Conservation (phyloP, 2,888 invertebrate genomes). For the Notocelia uddmanniana region DNA sequence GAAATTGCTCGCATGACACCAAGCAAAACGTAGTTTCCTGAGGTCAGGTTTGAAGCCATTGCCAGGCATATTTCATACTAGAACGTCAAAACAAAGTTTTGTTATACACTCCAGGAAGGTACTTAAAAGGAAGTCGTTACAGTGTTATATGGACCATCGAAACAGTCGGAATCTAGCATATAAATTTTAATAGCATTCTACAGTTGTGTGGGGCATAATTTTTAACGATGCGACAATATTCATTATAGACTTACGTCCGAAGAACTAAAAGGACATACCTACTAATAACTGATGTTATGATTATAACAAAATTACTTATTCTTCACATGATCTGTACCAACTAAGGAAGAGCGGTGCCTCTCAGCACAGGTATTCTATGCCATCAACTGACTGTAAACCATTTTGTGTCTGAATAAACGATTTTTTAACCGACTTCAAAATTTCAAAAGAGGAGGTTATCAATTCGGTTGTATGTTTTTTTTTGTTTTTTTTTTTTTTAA, state of each 20-base stretch:
- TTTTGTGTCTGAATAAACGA: too few species aligned
- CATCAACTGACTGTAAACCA: too few species aligned
- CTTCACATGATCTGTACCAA: too few species aligned
- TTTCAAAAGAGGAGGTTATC: too few species aligned
- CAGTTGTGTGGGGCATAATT: conserved; percentile 69
- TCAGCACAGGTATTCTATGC: too few species aligned
- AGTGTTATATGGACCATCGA: conserved; percentile 69
- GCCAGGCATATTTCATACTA: conserved; percentile 25
- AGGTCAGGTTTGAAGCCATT: conserved; percentile 12
- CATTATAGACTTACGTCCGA: conserved; percentile 41
- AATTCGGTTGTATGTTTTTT: too few species aligned
- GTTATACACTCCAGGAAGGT: conserved; percentile 55
- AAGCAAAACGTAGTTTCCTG: conserved; percentile 3
- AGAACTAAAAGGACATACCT: not conserved
- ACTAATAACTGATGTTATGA: too few species aligned
- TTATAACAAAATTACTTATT: too few species aligned
- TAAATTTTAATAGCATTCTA: conserved; percentile 71
- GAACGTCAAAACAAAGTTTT: conserved; percentile 49
- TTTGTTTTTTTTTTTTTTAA: too few species aligned
- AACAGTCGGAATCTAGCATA: conserved; percentile 63
- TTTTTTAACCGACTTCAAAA: too few species aligned
- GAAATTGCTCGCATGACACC: not conserved
- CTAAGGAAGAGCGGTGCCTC: too few species aligned
- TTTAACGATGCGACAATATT: conserved; percentile 69
- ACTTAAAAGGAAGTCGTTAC: conserved; percentile 70